These are phyloP conservation scores for Sericinus montela DNA, from an alignment of 2,888 invertebrate genomes.

Conservation along the genomic window DNA sequence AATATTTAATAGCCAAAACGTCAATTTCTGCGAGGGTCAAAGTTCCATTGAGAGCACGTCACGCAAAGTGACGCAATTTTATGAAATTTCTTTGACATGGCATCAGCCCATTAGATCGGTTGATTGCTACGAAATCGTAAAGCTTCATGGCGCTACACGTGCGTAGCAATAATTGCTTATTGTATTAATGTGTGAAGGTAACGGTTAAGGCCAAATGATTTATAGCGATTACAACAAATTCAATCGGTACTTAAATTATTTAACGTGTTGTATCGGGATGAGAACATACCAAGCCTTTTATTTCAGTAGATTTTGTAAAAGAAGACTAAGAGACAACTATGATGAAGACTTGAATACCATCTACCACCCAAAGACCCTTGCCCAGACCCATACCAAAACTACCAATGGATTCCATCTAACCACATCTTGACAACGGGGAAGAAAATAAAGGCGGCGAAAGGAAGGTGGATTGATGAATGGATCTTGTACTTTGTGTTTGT, in stretches of 20 bases:
- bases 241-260: background rate
- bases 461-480: too few species aligned
- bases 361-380: too few species aligned
- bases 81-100: conserved; percentile 71
- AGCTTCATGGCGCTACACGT: conserved; percentile 32
- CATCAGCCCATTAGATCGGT: conserved; percentile 67
- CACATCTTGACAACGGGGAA: too few species aligned
- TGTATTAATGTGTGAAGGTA: conserved; percentile 27
- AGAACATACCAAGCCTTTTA: too few species aligned
- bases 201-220: conserved; percentile 27
- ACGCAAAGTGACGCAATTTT: conserved; percentile 65
- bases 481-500: too few species aligned
- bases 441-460: too few species aligned
- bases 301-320: too few species aligned
- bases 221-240: conserved; percentile 14
- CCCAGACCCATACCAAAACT: too few species aligned
- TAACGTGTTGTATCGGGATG: too few species aligned
- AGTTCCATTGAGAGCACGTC: conserved; percentile 60
- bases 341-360: too few species aligned
- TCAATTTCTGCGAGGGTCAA: conserved; percentile 37
- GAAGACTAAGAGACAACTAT: too few species aligned
- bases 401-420: too few species aligned
- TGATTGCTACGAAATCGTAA: conserved; percentile 57
- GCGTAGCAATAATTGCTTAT: conserved; percentile 35
- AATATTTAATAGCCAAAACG: conserved; percentile 20